Conservation (phyloP, 2,113 vertebrate species). For the Chelonoidis abingdonii region DNA sequence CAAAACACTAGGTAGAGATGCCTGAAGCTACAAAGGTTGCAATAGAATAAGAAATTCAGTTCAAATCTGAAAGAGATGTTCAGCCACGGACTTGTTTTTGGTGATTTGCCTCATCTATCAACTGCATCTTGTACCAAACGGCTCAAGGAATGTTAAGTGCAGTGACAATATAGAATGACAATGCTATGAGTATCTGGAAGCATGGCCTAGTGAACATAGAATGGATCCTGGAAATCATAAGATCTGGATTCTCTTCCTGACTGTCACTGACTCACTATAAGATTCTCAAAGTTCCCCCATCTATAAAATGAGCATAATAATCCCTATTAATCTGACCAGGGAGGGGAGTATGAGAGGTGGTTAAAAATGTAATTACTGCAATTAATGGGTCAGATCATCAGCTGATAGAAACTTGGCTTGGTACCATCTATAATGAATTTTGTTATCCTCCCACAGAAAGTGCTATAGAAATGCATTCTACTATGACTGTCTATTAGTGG, state of each 20-base stretch:
- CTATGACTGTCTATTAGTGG: neutral
- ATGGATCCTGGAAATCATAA: neutral
- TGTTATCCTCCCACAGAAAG: neutral
- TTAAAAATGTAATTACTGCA: neutral
- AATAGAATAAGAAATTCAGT: neutral
- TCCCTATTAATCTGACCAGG: neutral
- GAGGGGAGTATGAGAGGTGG: too few relatives aligned
- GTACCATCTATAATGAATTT: neutral
- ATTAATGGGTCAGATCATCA: neutral
- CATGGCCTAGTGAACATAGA: rapidly evolving
- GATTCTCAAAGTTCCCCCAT: neutral
- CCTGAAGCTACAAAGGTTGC: neutral
- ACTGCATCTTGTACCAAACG: neutral
- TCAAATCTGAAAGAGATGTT: neutral
- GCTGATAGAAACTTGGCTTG: neutral
- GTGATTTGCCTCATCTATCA: neutral
- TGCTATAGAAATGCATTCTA: neutral
- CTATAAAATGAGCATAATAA: neutral
- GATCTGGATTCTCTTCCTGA: neutral
- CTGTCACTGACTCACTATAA: neutral
- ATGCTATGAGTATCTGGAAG: neutral
- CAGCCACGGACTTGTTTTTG: neutral
- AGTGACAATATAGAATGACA: neutral
- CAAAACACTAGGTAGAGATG: neutral
- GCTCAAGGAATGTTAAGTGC: neutral